Evolutionary conservation across 2,888 invertebrate genomes (phyloP).

Genomic region (Listrodromus nycthemerus): DNA sequence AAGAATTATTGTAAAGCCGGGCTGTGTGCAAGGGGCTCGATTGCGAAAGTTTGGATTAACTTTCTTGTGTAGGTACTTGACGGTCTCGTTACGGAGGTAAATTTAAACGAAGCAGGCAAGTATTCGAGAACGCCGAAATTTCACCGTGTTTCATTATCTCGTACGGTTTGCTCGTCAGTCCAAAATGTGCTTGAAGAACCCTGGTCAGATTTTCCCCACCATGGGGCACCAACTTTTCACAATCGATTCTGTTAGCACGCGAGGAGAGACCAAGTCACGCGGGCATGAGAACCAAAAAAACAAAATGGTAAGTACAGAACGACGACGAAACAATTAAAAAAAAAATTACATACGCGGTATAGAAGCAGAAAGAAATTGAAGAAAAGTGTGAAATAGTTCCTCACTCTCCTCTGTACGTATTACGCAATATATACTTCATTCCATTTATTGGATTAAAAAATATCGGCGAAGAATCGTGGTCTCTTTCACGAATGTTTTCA

Average conservation of each 20-base stretch:
- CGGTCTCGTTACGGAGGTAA: constrained; percentile 14
- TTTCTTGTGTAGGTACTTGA: not conserved
- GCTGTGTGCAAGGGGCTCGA: not conserved
- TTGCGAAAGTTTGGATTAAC: not conserved
- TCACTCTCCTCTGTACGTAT: not conserved
- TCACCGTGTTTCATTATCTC: not conserved
- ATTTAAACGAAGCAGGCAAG: constrained; percentile 7
- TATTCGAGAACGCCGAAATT: not conserved
- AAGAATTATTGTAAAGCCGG: not conserved
- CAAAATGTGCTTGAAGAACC: not conserved
- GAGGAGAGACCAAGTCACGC: not conserved
- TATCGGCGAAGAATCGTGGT: not conserved
- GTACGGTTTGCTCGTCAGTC: not conserved
- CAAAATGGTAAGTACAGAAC: not conserved
- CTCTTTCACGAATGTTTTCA: not conserved
- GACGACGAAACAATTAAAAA: constrained; percentile 1
- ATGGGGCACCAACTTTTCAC: constrained; percentile 42
- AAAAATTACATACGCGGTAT: not conserved
- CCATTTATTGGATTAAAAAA: constrained; percentile 18
- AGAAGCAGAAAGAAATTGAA: not conserved
- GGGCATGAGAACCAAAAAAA: not conserved
- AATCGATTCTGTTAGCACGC: constrained; percentile 44
- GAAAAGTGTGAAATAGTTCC: not conserved
- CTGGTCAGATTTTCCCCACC: constrained; percentile 34
- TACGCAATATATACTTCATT: constrained; percentile 16